Base-by-base conservation (phyloP, 2,797 vertebrate genomes). In the Cirrhinus mrigala region DNA sequence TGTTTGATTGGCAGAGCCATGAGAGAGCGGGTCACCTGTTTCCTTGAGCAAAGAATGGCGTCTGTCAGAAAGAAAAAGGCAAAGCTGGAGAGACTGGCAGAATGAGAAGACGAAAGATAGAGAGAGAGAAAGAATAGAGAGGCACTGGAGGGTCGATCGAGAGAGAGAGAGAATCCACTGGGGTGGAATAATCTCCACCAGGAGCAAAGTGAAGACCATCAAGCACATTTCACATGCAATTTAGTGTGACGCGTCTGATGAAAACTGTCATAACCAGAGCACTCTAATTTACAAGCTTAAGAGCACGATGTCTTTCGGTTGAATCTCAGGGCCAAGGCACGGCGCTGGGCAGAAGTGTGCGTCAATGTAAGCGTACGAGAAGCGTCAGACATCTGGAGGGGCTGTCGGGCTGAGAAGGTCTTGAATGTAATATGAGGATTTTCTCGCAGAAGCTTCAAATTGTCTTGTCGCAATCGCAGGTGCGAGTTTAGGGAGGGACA, bases 151-250 rank as follows among this genome's bases (percentile, higher is more conserved):
- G 77, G 70, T 73, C 44, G 29, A 83, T 71, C 27, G 9, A 82
- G 85, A 81, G 79, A 70, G 81, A 79, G 75, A 76, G 71, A 74
- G 75, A 85, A 64, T 71, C 37, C 80, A 81, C 9, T 83, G 78
- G 73, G 58, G 77, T 87, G 81, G 87, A 88, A 88, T 87, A 87
- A 87, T 85, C 74, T 85, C 78, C 74, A 84, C 83, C 46, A 68
- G 81, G 81, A 87, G 84, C 89, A 69, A 86, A 83, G 86, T 82
- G 83, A 83, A 75, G 74, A 82, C 81, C 80, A 88, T 48, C 52
- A 75, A 89, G 54, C 78, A 68, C 77, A 82, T 83, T 87, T 86
- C 83, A 85, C 83, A 89, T 84, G 85, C 81, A 82, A 84, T 89
- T 88, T 86, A 78, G 66, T 86, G 56, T 82, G 78, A 85, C 22